Percentiles rank a stretch among this genome's conserved stretches.
These are phyloP conservation scores for Sminthurides aquaticus DNA, from an alignment of 2,888 invertebrate species.

Conservation along the genomic window DNA sequence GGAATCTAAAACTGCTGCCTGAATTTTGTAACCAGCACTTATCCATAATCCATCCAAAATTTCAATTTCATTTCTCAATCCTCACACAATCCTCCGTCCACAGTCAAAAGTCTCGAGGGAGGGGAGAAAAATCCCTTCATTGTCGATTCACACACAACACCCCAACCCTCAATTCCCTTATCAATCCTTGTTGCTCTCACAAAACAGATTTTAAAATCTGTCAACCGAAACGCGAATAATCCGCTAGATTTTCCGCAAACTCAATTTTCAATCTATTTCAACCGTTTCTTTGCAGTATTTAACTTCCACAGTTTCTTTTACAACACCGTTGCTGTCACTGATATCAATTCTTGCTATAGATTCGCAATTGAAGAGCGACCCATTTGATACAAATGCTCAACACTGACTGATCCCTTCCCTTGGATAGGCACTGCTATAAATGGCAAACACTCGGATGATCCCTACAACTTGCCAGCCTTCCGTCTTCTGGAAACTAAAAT, in stretches of 20 bases:
- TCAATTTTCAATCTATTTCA: too few relatives aligned
- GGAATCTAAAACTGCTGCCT: slow-evolving; percentile 24
- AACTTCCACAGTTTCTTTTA: too few relatives aligned
- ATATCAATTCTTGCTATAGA: neutral
- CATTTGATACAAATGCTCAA: neutral
- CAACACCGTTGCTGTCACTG: neutral
- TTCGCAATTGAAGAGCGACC: neutral
- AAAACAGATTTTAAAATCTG: too few relatives aligned
- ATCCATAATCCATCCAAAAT: slow-evolving; percentile 43
- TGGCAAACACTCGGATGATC: slow-evolving; percentile 15
- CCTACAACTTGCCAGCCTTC: too few relatives aligned
- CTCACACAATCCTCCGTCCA: neutral
- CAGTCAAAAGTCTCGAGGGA: neutral
- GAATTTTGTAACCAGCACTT: slow-evolving; percentile 27
- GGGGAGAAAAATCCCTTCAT: neutral
- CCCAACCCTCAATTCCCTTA: neutral
- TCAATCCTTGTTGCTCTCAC: too few relatives aligned
- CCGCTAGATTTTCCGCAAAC: too few relatives aligned
- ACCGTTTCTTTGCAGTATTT: too few relatives aligned
- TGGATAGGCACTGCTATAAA: slow-evolving; percentile 19
- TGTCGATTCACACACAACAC: neutral
- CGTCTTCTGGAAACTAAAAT: neutral
- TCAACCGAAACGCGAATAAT: too few relatives aligned
- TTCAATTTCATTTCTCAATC: slow-evolving; percentile 38
- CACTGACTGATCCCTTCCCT: neutral